These are phyloP conservation scores for Sciurus niger DNA, from an alignment of 2,113 vertebrate genomes.

Conservation along the genomic window DNA sequence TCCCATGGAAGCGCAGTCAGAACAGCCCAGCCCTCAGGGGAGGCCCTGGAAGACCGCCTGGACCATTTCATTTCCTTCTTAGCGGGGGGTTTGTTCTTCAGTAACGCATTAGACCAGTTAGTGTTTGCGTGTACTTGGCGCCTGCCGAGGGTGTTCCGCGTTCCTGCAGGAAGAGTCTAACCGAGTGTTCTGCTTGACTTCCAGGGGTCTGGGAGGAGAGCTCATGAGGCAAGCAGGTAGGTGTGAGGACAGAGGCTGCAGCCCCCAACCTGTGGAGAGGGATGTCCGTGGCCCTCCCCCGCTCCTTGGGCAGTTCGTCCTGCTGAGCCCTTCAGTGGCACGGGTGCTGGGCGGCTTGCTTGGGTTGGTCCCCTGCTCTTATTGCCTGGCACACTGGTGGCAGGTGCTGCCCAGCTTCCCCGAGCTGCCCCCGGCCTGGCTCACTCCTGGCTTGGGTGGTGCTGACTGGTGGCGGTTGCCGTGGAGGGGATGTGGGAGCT, in stretches of 20 bases:
- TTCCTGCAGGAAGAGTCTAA: constrained; percentile 28
- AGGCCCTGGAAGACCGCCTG: fast-evolving
- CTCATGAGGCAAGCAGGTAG: constrained; percentile 96
- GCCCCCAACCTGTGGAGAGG: too few relatives aligned
- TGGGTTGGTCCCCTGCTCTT: not conserved
- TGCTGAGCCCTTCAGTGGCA: not conserved
- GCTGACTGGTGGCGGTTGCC: not conserved
- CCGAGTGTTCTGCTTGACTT: constrained; percentile 41
- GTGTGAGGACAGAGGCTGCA: constrained; percentile 53
- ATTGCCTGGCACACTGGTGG: not conserved
- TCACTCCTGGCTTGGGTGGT: too few relatives aligned
- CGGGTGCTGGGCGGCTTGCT: too few relatives aligned
- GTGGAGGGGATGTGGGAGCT: too few relatives aligned
- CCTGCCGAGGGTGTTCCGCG: not conserved
- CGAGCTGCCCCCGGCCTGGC: too few relatives aligned
- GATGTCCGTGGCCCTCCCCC: fast-evolving
- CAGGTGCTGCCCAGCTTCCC: not conserved
- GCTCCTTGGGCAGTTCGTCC: not conserved
- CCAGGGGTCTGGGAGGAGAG: constrained; percentile 96
- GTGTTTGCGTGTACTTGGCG: fast-evolving
- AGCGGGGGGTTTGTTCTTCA: too few relatives aligned
- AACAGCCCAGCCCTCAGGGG: too few relatives aligned
- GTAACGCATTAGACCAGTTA: fast-evolving
- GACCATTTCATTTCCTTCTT: not conserved
- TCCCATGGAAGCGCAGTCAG: too few relatives aligned